Base-by-base conservation (phyloP, 2,888 invertebrate species). In the Anarsia innoxiella region DNA sequence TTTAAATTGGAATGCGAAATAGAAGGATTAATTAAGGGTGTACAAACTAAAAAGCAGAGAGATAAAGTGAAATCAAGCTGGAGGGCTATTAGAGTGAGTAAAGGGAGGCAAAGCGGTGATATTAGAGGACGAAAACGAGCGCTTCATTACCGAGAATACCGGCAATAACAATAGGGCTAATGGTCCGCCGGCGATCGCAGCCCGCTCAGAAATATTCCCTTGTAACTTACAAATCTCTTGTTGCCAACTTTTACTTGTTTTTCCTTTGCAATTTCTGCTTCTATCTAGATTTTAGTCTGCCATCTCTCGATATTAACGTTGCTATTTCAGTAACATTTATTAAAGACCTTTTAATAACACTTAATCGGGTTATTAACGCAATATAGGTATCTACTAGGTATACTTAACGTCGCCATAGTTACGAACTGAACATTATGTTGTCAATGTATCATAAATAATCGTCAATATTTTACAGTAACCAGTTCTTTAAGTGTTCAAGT, bases 141-240 rank as follows among this genome's bases (percentile, higher is more conserved):
- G 69, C 63, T 79, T 82, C 78, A 83, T 84, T 82, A 80, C 80
- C 61, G 66, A 53, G 60, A 78, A 78, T 75, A 73, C 68, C 59
- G 71, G 77, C 67, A 77, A 83, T 84, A 84, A 83, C 83, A 84
- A 83, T 83, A 79, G 74, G 63, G 68, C 69, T 82, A 84, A 84
- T 79, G 75, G 78, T 56, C 56, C 68, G 64, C 60, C 59, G 51
- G 73, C 71, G 67, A 78, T 74, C 69, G 59, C 70, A 60, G 69
- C 68, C 71, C 73, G 66, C 67, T 66, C 63, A 58, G 70, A 76
- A 72, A 70, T 66, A 58, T 62, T 62, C 63, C 57, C 56, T 49
- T 45, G 47, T 59, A 53, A 56, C 48, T 50, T 57, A 65, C 71
- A 73, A 72, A 71, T 72, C 64, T 35, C 23, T 35, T 28, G 37